Base-by-base conservation (phyloP, 2,113 vertebrate species). In the Python bivittatus region DNA sequence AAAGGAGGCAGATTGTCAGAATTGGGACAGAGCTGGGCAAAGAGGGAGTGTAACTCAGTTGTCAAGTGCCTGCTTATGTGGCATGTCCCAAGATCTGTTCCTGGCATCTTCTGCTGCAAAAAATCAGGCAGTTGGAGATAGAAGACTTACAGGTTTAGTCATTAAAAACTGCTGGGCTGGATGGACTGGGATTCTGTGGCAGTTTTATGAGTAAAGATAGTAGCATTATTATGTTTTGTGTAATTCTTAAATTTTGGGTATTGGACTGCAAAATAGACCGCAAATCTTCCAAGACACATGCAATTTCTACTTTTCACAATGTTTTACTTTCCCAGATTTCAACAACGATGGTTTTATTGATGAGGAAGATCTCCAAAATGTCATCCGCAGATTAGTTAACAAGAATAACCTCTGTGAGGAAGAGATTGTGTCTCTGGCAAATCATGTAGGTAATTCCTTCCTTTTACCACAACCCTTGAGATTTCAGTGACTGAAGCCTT, bases 331-430 rank as follows among this genome's bases (percentile, higher is more conserved):
- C 56, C 33, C 95, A 97, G 96, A 97, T 91, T 96, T 97, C 86
- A 97, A 97, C 0, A 96, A 95, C 48, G 96, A 97, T 0, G 95
- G 96, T 87, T 97, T 97, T 93, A 96, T 97, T 0, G 95, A 97
- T 0, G 84, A 97, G 57, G 96, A 97, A 23, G 96, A 97, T 79
- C 93, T 97, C 33, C 93, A 94, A 61, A 92, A 61, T 25, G 93
- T 97, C 0, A 53, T 96, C 91, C 89, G 95, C 3, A 92, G 94
- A 1, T 84, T 97, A 93, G 90, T 96, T 12, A 86, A 94, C 68
- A 92, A 90, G 0, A 84, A 94, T 0, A 91, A 95, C 0, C 72
- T 93, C 33, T 92, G 93, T 0, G 96, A 97, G 84, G 95, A 95
- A 42, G 86, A 96, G 92, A 93, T 97, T 53, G 11, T 23, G 0